Percentiles rank a stretch among this genome's conserved stretches.
Evolutionary conservation across 2,888 invertebrate species (phyloP).

Genomic region (Achlya flavicornis): DNA sequence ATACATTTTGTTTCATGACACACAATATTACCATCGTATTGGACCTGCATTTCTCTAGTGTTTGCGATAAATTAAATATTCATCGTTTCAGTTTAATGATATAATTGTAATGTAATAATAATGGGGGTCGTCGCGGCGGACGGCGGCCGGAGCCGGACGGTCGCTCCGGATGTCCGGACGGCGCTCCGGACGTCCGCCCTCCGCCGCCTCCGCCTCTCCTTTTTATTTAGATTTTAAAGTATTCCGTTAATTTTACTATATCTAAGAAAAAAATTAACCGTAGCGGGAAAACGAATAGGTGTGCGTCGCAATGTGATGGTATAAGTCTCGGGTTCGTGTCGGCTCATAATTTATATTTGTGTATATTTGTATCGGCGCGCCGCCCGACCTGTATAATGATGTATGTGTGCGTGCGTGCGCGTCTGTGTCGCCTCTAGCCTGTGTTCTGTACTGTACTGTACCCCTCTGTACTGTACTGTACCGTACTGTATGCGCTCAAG

Average conservation of each 20-base stretch:
- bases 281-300: constrained; percentile 76
- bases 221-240: constrained; percentile 81
- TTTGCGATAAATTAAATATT: constrained; percentile 83
- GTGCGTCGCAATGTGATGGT: constrained; percentile 78
- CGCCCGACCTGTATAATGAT: constrained; percentile 21
- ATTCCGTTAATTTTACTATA: constrained; percentile 82
- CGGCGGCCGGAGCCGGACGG: constrained; percentile 12
- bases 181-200: constrained; percentile 19
- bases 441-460: too few species aligned
- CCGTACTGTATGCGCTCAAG: constrained; percentile 36
- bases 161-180: constrained; percentile 22
- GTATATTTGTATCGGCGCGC: constrained; percentile 49
- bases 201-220: constrained; percentile 54
- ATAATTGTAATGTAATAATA: constrained; percentile 50
- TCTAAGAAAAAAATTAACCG: constrained; percentile 74
- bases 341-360: constrained; percentile 69
- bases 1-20: constrained; percentile 86
- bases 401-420: constrained; percentile 55
- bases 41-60: constrained; percentile 85
- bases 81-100: constrained; percentile 81
- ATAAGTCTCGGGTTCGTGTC: constrained; percentile 62
- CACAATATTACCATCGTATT: constrained; percentile 85
- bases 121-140: constrained; percentile 40
- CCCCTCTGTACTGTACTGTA: too few species aligned
- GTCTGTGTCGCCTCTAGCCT: constrained; percentile 27